Base-by-base conservation (phyloP, 2,113 vertebrate species). In the Syngnathoides biaculeatus region DNA sequence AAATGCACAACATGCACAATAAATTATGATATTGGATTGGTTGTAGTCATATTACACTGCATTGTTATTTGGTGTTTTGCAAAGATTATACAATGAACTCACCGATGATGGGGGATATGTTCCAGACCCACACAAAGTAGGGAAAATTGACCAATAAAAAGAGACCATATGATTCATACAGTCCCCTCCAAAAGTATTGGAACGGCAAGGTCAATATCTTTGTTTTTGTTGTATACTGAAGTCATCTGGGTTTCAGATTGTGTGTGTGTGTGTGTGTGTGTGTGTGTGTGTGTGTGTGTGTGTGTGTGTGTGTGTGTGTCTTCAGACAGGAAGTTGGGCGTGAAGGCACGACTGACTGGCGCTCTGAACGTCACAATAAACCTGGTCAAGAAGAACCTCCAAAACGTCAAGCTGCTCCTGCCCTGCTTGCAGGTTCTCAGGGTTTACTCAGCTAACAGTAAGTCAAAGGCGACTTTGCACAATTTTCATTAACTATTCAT, bases 361-460 rank as follows among this genome's bases (percentile, higher is more conserved):
- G 92, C 93, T 67, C 87, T 98, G 62, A 95, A 90, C 58, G 81
- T 96, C 86, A 93, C 95, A 0, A 43, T 96, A 65, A 95, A 92
- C 85, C 89, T 99, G 73, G 92, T 97, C 75, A 98, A 96, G 85
- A 94, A 95, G 71, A 96, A 95, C 87, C 90, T 95, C 60, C 94
- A 95, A 82, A 97, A 96, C 82, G 73, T 87, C 81, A 97, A 92
- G 66, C 87, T 99, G 57, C 78, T 96, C 78, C 85, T 98, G 69
- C 97, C 97, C 17, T 98, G 97, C 87, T 92, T 99, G 85, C 97
- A 98, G 84, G 93, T 98, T 66, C 89, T 99, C 82, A 90, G 95
- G 77, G 94, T 96, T 63, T 98, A 96, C 83, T 94, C 94, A 71
- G 71, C 91, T 64, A 98, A 96, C 86, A 94, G 97, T 98, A 87